Conservation (phyloP, 23 tunicate genomes). For the Ascidia mentula region DNA sequence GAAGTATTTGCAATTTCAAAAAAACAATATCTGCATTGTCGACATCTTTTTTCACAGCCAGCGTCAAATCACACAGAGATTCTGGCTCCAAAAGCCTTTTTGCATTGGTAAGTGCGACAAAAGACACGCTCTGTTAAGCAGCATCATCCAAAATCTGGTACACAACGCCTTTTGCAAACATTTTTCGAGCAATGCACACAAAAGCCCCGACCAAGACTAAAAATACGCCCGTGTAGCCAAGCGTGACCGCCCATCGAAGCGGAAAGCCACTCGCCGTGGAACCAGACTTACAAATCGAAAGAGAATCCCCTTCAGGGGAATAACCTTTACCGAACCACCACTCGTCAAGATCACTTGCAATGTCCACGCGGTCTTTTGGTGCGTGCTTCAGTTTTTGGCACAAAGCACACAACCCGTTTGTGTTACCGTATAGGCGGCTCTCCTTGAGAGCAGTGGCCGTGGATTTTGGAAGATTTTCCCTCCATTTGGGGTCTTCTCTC, state of each 20-base stretch:
- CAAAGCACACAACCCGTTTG: neutral
- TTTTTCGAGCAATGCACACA: too few species aligned
- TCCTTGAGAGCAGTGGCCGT: neutral
- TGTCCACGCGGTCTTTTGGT: neutral
- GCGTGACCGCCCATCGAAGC: conserved; percentile 5
- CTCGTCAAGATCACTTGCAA: conserved; percentile 10
- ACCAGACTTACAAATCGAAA: conserved; percentile 19
- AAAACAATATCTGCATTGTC: too few species aligned
- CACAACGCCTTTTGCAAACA: too few species aligned
- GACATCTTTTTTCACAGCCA: too few species aligned
- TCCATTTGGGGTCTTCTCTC: neutral
- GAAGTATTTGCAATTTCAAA: too few species aligned
- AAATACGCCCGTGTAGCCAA: neutral
- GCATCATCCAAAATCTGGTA: too few species aligned
- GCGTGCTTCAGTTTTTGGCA: neutral
- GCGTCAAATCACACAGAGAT: too few species aligned
- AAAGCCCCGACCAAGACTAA: too few species aligned
- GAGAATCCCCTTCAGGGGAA: neutral
- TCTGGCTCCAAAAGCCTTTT: too few species aligned
- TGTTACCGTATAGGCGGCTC: neutral
- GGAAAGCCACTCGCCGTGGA: conserved; percentile 36
- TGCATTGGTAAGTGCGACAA: too few species aligned
- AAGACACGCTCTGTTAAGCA: too few species aligned
- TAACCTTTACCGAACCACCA: conserved; percentile 60
- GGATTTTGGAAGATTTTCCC: neutral